These are phyloP conservation scores for Synanceia verrucosa DNA, from an alignment of 2,797 vertebrate species.

Conservation along the genomic window DNA sequence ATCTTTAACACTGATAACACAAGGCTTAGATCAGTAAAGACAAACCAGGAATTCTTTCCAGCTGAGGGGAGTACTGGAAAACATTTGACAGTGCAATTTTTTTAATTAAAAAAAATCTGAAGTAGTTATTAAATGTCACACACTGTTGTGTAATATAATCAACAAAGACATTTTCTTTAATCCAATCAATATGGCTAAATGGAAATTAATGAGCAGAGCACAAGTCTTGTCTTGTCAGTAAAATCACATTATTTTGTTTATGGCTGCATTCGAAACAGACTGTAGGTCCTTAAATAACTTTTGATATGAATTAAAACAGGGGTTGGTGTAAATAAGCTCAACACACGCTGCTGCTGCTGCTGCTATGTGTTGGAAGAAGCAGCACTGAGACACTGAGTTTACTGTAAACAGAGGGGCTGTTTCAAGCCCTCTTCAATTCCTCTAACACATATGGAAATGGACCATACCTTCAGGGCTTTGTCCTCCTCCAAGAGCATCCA, in stretches of 20 bases:
- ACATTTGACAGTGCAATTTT: neutral
- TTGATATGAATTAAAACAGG: neutral
- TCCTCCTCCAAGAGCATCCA: constrained; percentile 64
- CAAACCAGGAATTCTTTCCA: constrained; percentile 31
- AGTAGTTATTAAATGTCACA: neutral
- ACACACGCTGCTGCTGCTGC: constrained; percentile 21
- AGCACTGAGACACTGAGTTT: constrained; percentile 67
- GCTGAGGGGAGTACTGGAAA: constrained; percentile 33
- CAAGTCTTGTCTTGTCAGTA: neutral
- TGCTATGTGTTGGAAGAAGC: constrained; percentile 40
- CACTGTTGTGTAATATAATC: neutral
- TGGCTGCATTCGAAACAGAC: neutral
- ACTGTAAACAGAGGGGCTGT: constrained; percentile 77
- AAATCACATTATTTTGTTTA: neutral
- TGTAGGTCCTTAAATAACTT: neutral
- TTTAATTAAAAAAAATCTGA: neutral
- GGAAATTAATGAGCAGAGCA: neutral
- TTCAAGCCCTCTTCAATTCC: constrained; percentile 65
- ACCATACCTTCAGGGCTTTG: constrained; percentile 75
- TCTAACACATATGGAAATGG: constrained; percentile 81
- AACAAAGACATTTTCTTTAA: neutral
- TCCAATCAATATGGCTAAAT: neutral
- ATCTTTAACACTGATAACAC: constrained; percentile 63
- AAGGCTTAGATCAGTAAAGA: constrained; percentile 14
- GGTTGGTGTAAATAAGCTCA: neutral